A percentile compares a stretch with the other conserved stretches of the same genome.
Conservation (phyloP, 64 coral and sea anemone species). For the Platygyra sinensis region DNA sequence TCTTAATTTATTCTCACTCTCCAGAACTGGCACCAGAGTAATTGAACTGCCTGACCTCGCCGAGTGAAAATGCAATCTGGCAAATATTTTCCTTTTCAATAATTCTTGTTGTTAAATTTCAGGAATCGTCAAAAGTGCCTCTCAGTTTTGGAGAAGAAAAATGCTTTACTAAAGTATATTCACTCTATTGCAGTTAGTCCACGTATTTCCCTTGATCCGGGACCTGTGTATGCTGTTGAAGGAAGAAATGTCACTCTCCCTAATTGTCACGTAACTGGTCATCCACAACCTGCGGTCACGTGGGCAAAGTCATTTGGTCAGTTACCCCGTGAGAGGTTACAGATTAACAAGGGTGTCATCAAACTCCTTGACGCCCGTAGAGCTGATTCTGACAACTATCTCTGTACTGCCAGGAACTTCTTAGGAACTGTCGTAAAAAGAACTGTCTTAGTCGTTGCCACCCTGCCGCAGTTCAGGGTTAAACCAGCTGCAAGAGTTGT, state of each 20-base stretch:
- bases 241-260: conserved; percentile 32
- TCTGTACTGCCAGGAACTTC: conserved; percentile 42
- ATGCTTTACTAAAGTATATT: background rate
- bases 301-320: conserved; percentile 50
- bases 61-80: too few species aligned
- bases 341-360: background rate
- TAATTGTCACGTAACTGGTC: conserved; percentile 43
- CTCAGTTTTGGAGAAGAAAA: too few species aligned
- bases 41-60: too few species aligned
- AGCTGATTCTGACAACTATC: conserved; percentile 44
- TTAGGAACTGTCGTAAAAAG: conserved; percentile 7
- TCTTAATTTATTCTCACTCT: too few species aligned
- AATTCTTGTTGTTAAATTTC: too few species aligned
- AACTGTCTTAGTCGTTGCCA: conserved; percentile 12
- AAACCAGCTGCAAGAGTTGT: conserved; percentile 7
- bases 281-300: conserved; percentile 30
- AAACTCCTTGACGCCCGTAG: background rate
- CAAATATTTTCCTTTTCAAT: too few species aligned
- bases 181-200: conserved; percentile 28
- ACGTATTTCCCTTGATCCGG: background rate
- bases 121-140: too few species aligned
- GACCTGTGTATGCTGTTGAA: conserved; percentile 5
- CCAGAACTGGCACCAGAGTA: too few species aligned
- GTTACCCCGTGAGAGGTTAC: background rate
- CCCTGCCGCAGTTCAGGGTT: conserved; percentile 18